Evolutionary conservation across 30 jellyfish, hydroid and myxozoan species (phyloP), one percentile per base, ranked within the genome.

Genomic region (Aurelia sp.): DNA sequence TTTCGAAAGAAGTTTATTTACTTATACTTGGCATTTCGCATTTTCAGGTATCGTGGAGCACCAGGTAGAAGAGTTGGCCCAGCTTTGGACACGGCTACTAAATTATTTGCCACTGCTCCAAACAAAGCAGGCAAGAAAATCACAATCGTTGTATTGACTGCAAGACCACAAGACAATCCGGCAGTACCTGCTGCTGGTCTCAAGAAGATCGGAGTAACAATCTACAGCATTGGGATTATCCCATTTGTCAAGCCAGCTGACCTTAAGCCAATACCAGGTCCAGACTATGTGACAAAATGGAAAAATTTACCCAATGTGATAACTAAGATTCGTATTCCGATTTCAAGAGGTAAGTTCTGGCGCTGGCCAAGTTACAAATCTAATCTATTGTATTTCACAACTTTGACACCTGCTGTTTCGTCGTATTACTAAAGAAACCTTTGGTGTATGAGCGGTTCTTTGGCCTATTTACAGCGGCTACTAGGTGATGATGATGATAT

Each of bases 41-140:
- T 41, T 40, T 4, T 8, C 62, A 79, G 89, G 61, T 79, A 78
- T 20, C 63, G 83, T 4, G 95, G 89, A 52, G 57, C 68, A 11
- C 76, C 87, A 13, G 96, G 96, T 21, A 27, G 80, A 24, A 59
- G 74, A 27, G 72, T 88, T 68, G 91, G 91, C n/a, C 88, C 78
- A 5, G 96, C 96, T n/a, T 7, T 88, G 22, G 63, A 22, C 22
- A 47, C 77, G 0, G 96, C 91, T 12, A 1, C 79, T 12, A 63
- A 67, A 52, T 69, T 88, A 10, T 78, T 88, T 50, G 79, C 83
- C 2, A 88, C 81, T 9, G 90, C 91, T 27, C 91, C 96, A 5
- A 61, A 35, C 60, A 79, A 77, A 44, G 64, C 91, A 58, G 88
- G 81, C 35, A 86, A 76, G 48, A 88, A 88, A 40, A 44, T 88